A percentile compares a stretch with the other conserved stretches of the same genome.
These are phyloP conservation scores for Diadegma fenestrale DNA, from an alignment of 2,888 invertebrate genomes.

Conservation along the genomic window DNA sequence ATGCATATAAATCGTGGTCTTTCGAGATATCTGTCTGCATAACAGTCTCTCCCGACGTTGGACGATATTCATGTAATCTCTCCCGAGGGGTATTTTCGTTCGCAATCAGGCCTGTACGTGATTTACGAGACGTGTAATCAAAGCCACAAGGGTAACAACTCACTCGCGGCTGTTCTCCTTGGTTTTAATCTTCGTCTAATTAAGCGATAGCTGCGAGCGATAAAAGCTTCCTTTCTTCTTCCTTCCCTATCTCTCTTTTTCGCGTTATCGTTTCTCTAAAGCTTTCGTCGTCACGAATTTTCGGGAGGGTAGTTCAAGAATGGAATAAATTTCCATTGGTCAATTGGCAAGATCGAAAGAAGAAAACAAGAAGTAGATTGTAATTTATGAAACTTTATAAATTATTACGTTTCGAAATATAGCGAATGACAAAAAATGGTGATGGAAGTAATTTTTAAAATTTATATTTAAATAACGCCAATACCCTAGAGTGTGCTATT, in stretches of 20 bases:
- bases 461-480: not conserved
- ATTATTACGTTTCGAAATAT: not conserved
- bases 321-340: not conserved
- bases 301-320: not conserved
- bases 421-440: not conserved
- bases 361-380: not conserved
- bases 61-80: constrained; percentile 65
- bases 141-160: constrained; percentile 68
- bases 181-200: constrained; percentile 71
- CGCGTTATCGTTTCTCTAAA: constrained; percentile 16
- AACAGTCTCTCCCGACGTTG: constrained; percentile 47
- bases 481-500: not conserved
- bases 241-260: constrained; percentile 42
- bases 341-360: not conserved
- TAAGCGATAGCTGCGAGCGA: constrained; percentile 69
- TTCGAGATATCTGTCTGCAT: constrained; percentile 42
- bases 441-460: not conserved
- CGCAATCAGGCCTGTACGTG: constrained; percentile 68
- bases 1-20: constrained; percentile 24
- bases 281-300: constrained; percentile 9
- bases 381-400: not conserved
- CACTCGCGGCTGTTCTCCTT: constrained; percentile 63
- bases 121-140: constrained; percentile 71
- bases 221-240: constrained; percentile 58
- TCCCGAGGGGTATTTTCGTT: constrained; percentile 64